Conservation (phyloP, 23 tunicate species). For the Halocynthia roretzi region DNA sequence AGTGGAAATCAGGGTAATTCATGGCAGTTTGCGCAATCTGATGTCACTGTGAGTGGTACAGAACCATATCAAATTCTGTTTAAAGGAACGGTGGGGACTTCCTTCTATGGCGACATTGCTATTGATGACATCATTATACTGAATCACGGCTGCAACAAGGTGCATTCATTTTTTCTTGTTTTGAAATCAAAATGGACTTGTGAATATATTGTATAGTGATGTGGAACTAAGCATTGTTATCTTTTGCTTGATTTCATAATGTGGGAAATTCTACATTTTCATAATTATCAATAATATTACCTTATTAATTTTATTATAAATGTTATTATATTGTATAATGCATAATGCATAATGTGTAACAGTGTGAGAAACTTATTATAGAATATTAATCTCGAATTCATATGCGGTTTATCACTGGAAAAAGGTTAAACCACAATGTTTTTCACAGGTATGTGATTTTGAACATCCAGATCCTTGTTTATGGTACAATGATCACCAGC, state of each 20-base stretch:
- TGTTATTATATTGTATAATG: too few species aligned
- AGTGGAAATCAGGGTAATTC: slow-evolving; percentile 54
- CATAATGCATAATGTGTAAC: too few species aligned
- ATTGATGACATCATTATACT: slow-evolving; percentile 46
- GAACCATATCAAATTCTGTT: slow-evolving; percentile 32
- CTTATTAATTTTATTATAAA: too few species aligned
- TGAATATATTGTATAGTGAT: too few species aligned
- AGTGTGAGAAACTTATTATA: too few species aligned
- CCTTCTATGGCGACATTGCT: slow-evolving; percentile 60
- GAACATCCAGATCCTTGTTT: slow-evolving; percentile 68
- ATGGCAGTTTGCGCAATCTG: slow-evolving; percentile 52
- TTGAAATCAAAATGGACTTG: too few species aligned
- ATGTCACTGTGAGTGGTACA: slow-evolving; percentile 22
- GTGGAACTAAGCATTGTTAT: too few species aligned
- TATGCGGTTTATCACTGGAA: not conserved
- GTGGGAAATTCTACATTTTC: too few species aligned
- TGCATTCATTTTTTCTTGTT: not conserved
- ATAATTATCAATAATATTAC: too few species aligned
- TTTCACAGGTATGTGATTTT: slow-evolving; percentile 53
- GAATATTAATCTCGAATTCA: not conserved
- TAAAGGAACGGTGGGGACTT: slow-evolving; percentile 37
- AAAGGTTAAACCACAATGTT: not conserved
- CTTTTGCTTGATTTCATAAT: too few species aligned
- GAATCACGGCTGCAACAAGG: slow-evolving; percentile 46
- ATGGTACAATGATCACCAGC: slow-evolving; percentile 38